Evolutionary conservation across 2,797 vertebrate species (phyloP).

Genomic region (Crenichthys baileyi): DNA sequence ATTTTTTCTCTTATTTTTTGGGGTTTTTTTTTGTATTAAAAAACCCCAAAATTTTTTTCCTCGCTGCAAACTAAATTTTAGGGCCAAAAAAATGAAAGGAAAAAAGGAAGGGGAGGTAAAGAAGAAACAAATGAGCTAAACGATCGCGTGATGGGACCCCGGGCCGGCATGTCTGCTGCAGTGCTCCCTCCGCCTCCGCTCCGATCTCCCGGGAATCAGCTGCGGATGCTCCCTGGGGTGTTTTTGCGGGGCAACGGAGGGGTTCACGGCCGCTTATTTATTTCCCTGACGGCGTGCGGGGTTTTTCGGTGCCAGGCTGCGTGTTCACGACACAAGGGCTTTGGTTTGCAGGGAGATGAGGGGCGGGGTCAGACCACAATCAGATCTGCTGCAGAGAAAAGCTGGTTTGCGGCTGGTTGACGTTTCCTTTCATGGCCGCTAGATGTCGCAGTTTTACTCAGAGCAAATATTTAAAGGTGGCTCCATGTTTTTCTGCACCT

Average conservation of each 20-base stretch:
- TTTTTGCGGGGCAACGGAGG: slow-evolving; percentile 23
- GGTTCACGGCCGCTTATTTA: slow-evolving; percentile 36
- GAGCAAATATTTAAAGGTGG: neutral
- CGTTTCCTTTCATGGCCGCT: slow-evolving; percentile 9
- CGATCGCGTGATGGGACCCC: slow-evolving; percentile 39
- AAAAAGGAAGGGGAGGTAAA: too few relatives aligned
- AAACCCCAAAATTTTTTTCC: too few relatives aligned
- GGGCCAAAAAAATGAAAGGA: too few relatives aligned
- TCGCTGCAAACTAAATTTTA: too few relatives aligned
- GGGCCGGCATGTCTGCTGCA: slow-evolving; percentile 68
- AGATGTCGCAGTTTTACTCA: slow-evolving; percentile 11
- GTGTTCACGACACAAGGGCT: neutral
- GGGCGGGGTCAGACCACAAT: slow-evolving; percentile 13
- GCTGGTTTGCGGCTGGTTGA: neutral
- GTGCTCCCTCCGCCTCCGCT: slow-evolving; percentile 36
- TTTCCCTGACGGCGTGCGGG: slow-evolving; percentile 10
- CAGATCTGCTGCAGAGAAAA: slow-evolving; percentile 42
- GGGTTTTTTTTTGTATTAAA: too few relatives aligned
- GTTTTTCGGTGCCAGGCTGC: slow-evolving; percentile 3
- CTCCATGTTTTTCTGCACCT: neutral
- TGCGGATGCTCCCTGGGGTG: slow-evolving; percentile 33
- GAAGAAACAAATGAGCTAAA: slow-evolving; percentile 43
- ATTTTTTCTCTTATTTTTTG: too few relatives aligned
- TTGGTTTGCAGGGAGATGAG: neutral
- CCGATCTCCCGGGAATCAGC: slow-evolving; percentile 8